These are phyloP conservation scores for Apotomis betuletana DNA, from an alignment of 2,888 invertebrate genomes.

Conservation along the genomic window DNA sequence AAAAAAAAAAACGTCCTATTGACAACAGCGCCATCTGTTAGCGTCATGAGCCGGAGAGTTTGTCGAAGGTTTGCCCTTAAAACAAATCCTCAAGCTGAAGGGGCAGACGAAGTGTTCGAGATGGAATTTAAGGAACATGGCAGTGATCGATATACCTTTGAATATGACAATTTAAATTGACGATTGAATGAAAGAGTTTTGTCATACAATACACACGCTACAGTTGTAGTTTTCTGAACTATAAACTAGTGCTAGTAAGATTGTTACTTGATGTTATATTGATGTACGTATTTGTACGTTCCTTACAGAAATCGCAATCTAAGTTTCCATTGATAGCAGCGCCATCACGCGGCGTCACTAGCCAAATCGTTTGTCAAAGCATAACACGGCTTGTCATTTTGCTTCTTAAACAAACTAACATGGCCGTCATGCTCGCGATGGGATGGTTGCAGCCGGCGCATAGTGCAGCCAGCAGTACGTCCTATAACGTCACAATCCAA, in stretches of 20 bases:
- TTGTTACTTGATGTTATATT: not conserved
- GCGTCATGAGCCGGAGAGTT: slow-evolving; percentile 86
- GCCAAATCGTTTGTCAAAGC: slow-evolving; percentile 98
- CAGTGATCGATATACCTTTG: slow-evolving; percentile 87
- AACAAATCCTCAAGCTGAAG: slow-evolving; percentile 92
- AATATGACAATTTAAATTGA: not conserved
- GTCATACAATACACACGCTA: not conserved
- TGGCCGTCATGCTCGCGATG: too few relatives aligned
- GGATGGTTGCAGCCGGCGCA: too few relatives aligned
- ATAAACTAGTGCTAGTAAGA: too few relatives aligned
- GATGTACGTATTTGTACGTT: not conserved
- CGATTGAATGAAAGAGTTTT: not conserved
- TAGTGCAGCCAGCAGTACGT: too few relatives aligned
- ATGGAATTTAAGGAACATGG: slow-evolving; percentile 99
- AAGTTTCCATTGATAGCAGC: slow-evolving; percentile 33
- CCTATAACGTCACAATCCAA: not conserved
- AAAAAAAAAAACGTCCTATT: not conserved
- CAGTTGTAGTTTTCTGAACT: too few relatives aligned
- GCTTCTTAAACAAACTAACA: slow-evolving; percentile 89
- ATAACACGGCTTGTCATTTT: slow-evolving; percentile 98
- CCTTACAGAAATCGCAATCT: not conserved
- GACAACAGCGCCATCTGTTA: slow-evolving; percentile 47
- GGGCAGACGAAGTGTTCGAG: slow-evolving; percentile 99
- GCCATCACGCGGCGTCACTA: slow-evolving; percentile 67
- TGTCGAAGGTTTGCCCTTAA: too few relatives aligned